Conservation (phyloP, 2,888 invertebrate species). For the Sphinx pinastri region DNA sequence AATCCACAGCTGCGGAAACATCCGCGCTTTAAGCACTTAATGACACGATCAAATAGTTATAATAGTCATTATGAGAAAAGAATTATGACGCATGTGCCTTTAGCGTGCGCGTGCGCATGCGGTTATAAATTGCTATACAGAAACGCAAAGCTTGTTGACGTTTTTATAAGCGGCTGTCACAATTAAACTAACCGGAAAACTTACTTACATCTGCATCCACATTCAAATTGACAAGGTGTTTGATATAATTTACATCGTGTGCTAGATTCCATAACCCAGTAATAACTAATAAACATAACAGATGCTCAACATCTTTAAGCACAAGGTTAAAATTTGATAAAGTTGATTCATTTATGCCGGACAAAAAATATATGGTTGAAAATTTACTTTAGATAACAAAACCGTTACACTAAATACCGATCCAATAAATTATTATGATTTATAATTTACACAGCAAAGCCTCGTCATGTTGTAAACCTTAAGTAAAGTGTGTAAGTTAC, state of each 20-base stretch:
- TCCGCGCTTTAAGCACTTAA: slow-evolving; percentile 58
- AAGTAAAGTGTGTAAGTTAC: no score
- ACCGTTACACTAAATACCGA: no score
- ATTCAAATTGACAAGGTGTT: slow-evolving; percentile 23
- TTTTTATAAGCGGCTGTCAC: slow-evolving; percentile 15
- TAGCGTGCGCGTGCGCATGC: slow-evolving; percentile 15
- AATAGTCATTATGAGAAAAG: slow-evolving; percentile 29
- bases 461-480: no score
- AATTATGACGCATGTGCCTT: slow-evolving; percentile 25
- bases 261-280: slow-evolving; percentile 6
- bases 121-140: slow-evolving; percentile 3
- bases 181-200: slow-evolving; percentile 22
- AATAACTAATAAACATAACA: slow-evolving; percentile 1
- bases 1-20: slow-evolving; percentile 70
- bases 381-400: no score
- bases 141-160: neutral
- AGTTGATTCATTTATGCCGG: neutral
- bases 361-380: neutral
- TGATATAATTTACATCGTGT: slow-evolving; percentile 1
- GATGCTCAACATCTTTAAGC: neutral
- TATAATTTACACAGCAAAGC: no score
- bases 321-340: slow-evolving; percentile 1
- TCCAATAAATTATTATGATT: no score
- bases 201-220: slow-evolving; percentile 19
- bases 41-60: slow-evolving; percentile 53